Conservation (phyloP, 2,888 invertebrate species). For the Drosophila picticornis region DNA sequence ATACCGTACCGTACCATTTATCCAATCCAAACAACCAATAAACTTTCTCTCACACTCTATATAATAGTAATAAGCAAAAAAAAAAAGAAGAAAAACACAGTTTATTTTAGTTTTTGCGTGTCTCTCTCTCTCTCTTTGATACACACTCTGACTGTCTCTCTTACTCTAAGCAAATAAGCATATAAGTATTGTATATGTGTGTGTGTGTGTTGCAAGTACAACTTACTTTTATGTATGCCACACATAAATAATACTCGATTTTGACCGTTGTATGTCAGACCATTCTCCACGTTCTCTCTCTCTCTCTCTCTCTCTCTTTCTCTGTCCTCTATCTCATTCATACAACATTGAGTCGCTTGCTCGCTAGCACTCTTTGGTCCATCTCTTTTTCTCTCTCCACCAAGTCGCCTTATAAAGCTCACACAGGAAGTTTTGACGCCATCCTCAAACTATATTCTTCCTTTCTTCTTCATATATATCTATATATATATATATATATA, state of each 20-base stretch:
- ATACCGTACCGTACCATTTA: slow-evolving; percentile 6
- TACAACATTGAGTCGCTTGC: slow-evolving; percentile 9
- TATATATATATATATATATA: too few species aligned
- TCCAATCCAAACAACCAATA: slow-evolving; percentile 16
- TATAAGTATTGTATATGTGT: slow-evolving; percentile 2
- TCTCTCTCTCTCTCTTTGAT: slow-evolving; percentile 12
- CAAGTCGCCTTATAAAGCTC: neutral
- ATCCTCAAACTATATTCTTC: neutral
- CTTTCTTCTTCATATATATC: neutral
- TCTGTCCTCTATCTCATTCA: slow-evolving; percentile 12
- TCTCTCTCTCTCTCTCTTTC: slow-evolving; percentile 31
- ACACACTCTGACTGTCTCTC: slow-evolving; percentile 4
- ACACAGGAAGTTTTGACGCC: neutral
- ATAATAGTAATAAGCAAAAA: slow-evolving; percentile 1
- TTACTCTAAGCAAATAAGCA: slow-evolving; percentile 6
- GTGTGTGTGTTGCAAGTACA: slow-evolving; percentile 30
- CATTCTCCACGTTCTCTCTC: slow-evolving; percentile 28
- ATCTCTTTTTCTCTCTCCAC: slow-evolving; percentile 22
- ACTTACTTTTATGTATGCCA: slow-evolving; percentile 29
- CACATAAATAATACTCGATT: slow-evolving; percentile 15
- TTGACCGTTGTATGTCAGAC: slow-evolving; percentile 55
- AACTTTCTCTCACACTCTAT: neutral
- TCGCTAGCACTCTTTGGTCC: slow-evolving; percentile 3
- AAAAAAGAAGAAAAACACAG: neutral
- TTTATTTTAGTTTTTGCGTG: slow-evolving; percentile 42